Evolutionary conservation across 64 coral and sea anemone genomes (phyloP).

Genomic region (Actinia tenebrosa): DNA sequence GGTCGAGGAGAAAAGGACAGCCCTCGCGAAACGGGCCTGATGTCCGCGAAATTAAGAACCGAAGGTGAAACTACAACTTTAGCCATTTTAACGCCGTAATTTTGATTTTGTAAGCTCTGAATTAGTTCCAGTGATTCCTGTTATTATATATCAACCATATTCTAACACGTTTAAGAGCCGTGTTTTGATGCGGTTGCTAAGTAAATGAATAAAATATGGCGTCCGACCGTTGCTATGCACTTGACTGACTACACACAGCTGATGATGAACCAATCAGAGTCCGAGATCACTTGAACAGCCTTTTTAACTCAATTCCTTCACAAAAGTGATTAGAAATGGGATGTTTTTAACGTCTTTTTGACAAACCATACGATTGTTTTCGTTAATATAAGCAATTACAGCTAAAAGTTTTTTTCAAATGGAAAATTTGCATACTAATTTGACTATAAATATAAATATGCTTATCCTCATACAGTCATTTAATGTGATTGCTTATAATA

Average conservation of each 20-base stretch:
- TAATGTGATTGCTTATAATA: too few species aligned
- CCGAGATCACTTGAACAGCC: background rate
- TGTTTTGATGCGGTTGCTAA: constrained; percentile 60
- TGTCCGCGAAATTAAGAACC: constrained; percentile 68
- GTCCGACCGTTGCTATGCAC: constrained; percentile 53
- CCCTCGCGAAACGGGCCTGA: constrained; percentile 73
- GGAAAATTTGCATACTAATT: too few species aligned
- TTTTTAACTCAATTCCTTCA: background rate
- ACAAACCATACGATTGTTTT: background rate
- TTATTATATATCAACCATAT: constrained; percentile 24
- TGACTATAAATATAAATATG: too few species aligned
- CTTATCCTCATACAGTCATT: too few species aligned
- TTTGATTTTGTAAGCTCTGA: background rate
- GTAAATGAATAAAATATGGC: background rate
- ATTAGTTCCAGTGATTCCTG: background rate
- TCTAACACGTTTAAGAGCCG: background rate
- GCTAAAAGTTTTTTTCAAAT: too few species aligned
- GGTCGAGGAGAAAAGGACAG: constrained; percentile 66
- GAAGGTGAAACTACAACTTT: constrained; percentile 74
- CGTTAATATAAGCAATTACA: too few species aligned
- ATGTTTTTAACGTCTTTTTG: background rate
- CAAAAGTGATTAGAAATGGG: background rate
- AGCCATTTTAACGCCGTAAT: constrained; percentile 48
- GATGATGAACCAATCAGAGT: background rate
- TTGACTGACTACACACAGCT: background rate